phyloP scores from a whole-genome alignment of 2,113 vertebrate genomes.

The Esox niger region DNA sequence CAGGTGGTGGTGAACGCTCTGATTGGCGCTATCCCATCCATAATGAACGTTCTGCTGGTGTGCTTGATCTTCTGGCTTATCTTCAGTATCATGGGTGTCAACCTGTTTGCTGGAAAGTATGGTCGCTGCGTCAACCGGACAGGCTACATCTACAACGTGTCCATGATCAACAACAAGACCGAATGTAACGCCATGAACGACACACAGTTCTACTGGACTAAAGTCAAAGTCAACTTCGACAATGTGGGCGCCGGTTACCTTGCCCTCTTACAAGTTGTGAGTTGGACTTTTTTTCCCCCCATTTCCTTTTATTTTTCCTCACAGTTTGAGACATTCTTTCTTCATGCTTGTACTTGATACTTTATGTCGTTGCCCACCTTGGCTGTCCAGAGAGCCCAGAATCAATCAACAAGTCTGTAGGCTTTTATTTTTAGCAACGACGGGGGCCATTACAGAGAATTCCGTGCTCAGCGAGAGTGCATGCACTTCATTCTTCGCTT shows the following conservation, averaged over 20 bases:
- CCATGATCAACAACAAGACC: conserved; percentile 85
- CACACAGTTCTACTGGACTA: conserved; percentile 87
- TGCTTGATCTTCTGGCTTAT: conserved; percentile 99
- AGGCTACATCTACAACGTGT: conserved; percentile 76
- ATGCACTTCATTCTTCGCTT: conserved; percentile 41
- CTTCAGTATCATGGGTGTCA: conserved; percentile 99
- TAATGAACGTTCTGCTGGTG: conserved; percentile 98
- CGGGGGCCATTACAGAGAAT: conserved; percentile 44
- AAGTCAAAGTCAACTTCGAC: conserved; percentile 98
- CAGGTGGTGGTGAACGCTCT: conserved; percentile 98
- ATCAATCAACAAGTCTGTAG: conserved; percentile 42
- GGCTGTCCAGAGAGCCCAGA: conserved; percentile 25
- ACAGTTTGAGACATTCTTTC: conserved; percentile 11
- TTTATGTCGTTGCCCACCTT: conserved; percentile 29
- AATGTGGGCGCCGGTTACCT: conserved; percentile 96
- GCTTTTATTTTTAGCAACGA: conserved; percentile 49
- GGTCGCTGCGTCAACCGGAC: conserved; percentile 89
- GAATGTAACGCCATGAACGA: conserved; percentile 81
- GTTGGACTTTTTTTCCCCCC: conserved; percentile 34
- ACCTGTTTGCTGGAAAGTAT: conserved; percentile 96
- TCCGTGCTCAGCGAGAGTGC: conserved; percentile 43
- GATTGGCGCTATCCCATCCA: conserved; percentile 96
- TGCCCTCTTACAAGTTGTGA: conserved; percentile 96
- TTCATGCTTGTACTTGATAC: background rate
- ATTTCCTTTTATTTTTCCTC: background rate